These are phyloP conservation scores for Spodoptera frugiperda DNA, from an alignment of 1,140 invertebrate genomes.

Conservation along the genomic window DNA sequence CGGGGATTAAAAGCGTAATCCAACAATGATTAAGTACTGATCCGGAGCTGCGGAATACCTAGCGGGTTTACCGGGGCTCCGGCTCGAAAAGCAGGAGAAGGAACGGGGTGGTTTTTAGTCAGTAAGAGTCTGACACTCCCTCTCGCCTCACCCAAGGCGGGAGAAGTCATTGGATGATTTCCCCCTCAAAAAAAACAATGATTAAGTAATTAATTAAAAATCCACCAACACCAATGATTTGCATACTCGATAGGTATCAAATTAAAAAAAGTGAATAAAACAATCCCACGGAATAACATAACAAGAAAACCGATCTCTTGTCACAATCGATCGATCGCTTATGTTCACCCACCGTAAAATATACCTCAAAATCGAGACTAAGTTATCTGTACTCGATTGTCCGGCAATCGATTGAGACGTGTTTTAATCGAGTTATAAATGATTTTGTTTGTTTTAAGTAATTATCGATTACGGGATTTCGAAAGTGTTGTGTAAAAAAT, in stretches of 20 bases:
- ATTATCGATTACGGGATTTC: not conserved
- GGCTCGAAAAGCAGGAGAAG: too few relatives aligned
- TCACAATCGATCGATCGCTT: conserved; percentile 80
- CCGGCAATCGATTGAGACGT: conserved; percentile 43
- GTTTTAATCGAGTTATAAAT: conserved; percentile 24
- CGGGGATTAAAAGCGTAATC: too few relatives aligned
- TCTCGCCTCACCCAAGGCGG: too few relatives aligned
- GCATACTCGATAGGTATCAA: conserved; percentile 2
- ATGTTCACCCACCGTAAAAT: conserved; percentile 77
- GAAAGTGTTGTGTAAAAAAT: not conserved
- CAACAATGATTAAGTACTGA: too few relatives aligned
- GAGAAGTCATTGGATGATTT: too few relatives aligned
- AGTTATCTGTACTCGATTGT: conserved; percentile 45
- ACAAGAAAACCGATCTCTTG: conserved; percentile 78
- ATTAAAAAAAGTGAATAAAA: conserved; percentile 52
- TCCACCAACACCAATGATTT: not conserved
- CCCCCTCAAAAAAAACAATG: too few relatives aligned
- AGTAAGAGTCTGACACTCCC: too few relatives aligned
- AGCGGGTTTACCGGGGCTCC: too few relatives aligned
- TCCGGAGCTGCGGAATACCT: too few relatives aligned
- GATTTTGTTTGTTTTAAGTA: conserved; percentile 1
- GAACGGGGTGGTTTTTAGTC: too few relatives aligned
- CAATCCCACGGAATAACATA: conserved; percentile 76
- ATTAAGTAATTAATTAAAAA: too few relatives aligned
- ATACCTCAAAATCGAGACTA: conserved; percentile 77